Percentiles rank a stretch among this genome's conserved stretches.
These are phyloP conservation scores for Ophraella communa DNA, from an alignment of 2,888 invertebrate genomes.

Conservation along the genomic window DNA sequence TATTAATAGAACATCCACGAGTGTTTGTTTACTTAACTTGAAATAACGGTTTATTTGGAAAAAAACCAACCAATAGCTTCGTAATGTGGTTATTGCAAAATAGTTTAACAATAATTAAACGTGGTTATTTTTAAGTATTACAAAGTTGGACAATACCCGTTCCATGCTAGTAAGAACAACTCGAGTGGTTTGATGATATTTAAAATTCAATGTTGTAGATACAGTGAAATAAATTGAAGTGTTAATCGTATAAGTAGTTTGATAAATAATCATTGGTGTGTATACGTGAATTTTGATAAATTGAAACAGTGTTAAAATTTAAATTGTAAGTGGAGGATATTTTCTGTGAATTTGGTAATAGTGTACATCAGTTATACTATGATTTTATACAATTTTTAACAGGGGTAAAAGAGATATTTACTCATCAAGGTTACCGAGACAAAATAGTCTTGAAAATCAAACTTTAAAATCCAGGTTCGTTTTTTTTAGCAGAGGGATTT, in stretches of 20 bases:
- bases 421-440: no score
- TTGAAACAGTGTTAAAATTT: no score
- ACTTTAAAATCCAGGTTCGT: no score
- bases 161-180: background rate
- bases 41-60: background rate
- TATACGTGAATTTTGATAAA: no score
- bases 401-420: no score
- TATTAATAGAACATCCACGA: no score
- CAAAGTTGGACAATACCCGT: background rate
- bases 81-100: background rate
- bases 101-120: background rate
- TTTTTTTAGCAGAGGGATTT: no score
- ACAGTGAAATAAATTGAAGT: background rate
- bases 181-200: background rate
- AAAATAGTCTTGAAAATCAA: no score
- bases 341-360: no score
- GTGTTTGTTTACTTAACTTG: background rate
- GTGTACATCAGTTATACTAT: no score
- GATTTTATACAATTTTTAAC: no score
- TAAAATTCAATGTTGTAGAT: background rate
- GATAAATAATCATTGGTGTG: background rate
- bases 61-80: background rate
- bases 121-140: conserved; percentile 23
- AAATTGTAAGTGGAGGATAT: no score
- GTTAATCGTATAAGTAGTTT: background rate